Conservation (phyloP, 2,797 vertebrate genomes). For the Poecile montanus region DNA sequence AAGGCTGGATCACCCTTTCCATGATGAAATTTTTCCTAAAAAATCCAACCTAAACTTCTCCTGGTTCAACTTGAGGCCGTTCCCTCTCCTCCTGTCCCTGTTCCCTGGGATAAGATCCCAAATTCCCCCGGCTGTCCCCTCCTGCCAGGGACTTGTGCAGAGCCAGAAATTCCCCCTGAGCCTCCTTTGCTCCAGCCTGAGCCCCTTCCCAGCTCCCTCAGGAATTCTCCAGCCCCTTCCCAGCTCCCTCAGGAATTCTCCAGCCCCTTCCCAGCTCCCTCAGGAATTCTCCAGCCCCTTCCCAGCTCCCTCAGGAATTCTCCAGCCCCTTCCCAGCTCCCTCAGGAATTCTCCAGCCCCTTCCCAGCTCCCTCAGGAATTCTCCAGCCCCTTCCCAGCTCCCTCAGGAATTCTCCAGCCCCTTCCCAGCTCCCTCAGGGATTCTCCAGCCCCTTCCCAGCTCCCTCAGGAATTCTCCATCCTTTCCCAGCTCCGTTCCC, state of each 20-base stretch:
- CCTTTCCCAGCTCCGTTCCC: not conserved
- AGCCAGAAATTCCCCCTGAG: not conserved
- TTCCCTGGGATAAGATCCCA: not conserved
- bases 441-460: not conserved
- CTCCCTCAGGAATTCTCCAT: not conserved
- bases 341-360: not conserved
- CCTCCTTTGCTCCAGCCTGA: not conserved
- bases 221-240: not conserved
- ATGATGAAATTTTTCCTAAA: not conserved
- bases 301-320: not conserved
- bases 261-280: no score
- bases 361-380: not conserved
- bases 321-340: not conserved
- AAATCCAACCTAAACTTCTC: accelerated
- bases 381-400: not conserved
- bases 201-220: not conserved
- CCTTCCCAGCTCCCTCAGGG: not conserved
- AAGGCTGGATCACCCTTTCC: accelerated
- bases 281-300: no score
- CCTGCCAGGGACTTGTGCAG: not conserved
- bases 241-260: not conserved
- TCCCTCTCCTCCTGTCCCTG: not conserved
- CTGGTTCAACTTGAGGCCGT: accelerated
- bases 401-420: not conserved
- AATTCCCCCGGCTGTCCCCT: not conserved